Base-by-base conservation (phyloP, 2,113 vertebrate genomes). In the Rattus norvegicus region DNA sequence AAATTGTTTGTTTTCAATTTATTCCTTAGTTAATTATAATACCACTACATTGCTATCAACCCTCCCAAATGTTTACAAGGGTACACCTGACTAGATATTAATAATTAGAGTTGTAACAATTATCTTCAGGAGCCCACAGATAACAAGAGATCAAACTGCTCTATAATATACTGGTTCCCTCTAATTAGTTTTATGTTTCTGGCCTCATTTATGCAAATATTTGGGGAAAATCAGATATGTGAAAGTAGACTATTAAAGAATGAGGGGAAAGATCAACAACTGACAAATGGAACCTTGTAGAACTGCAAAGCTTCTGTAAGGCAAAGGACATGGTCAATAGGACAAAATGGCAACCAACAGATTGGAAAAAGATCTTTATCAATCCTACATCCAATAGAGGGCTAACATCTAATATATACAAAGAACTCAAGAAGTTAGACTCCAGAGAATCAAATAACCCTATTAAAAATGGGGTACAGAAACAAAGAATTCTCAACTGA, bases 181-280 rank as follows among this genome's bases (percentile, higher is more conserved):
- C 17, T 33, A 91, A 59, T 7, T 80, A 36, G 16, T 54, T 90
- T 75, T 13, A 19, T 30, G 81, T 72, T 96, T 86, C 36, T 24
- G 1, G 24, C 39, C 20, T 22, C 39, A 79, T 86, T 86, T 72
- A 67, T 54, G 7, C 11, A 81, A 52, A 72, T 80, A 2, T 28
- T 59, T 92, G 6, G n/a, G 81, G 43, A 73, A 97, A 88, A 93
- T 85, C 11, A 88, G 43, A 88, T 94, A 84, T 47, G 43, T 85
- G 39, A 28, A 49, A 91, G 7, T 87, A 30, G 47, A 47, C 13
- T 2, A 36, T 2, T 7, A 91, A 54, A 88, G 0, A 24, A 52
- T 43, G n/a, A 61, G 9, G 28, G 75, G 39, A 76, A 43, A 43
- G 43, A 43, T 43, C 43, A 43, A 43, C 43, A 43, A 43, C 3